phyloP scores from a whole-genome alignment of 1,140 invertebrate genomes.

The Lanistes nyassanus region DNA sequence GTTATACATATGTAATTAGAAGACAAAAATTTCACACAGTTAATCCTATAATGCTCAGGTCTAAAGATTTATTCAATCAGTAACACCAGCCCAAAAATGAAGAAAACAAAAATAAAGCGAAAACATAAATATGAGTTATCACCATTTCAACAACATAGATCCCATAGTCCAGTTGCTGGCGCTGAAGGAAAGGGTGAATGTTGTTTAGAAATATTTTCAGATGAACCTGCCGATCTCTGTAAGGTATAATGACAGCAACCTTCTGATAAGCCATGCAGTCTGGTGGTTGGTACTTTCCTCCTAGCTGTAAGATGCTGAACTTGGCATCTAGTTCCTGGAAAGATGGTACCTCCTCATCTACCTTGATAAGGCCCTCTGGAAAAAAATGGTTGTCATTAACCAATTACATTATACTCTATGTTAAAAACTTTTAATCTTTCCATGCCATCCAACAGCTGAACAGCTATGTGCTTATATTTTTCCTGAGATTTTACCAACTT shows the following conservation, averaged over 20 bases:
- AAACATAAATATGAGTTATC: slow-evolving; percentile 1
- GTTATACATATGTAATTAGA: too few species aligned
- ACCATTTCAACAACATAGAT: slow-evolving; percentile 58
- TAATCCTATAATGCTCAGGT: too few species aligned
- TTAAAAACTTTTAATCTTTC: too few species aligned
- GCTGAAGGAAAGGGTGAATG: slow-evolving; percentile 53
- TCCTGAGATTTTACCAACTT: too few species aligned
- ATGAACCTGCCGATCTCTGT: slow-evolving; percentile 53
- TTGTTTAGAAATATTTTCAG: slow-evolving; percentile 54
- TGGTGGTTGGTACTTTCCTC: slow-evolving; percentile 43
- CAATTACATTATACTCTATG: too few species aligned
- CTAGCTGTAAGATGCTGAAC: slow-evolving; percentile 28
- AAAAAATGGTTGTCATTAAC: background rate
- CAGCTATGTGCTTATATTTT: too few species aligned
- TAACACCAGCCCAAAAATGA: too few species aligned
- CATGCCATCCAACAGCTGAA: too few species aligned
- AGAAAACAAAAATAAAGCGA: too few species aligned
- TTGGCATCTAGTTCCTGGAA: slow-evolving; percentile 18
- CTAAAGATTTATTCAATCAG: too few species aligned
- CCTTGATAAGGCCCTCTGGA: slow-evolving; percentile 12
- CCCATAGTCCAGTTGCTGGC: slow-evolving; percentile 54
- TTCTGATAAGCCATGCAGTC: slow-evolving; percentile 42
- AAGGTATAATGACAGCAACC: slow-evolving; percentile 57
- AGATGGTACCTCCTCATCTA: slow-evolving; percentile 12
- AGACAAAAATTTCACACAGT: too few species aligned